These are phyloP conservation scores for Petrolisthes cinctipes DNA, from an alignment of 2,888 invertebrate genomes.

Conservation along the genomic window DNA sequence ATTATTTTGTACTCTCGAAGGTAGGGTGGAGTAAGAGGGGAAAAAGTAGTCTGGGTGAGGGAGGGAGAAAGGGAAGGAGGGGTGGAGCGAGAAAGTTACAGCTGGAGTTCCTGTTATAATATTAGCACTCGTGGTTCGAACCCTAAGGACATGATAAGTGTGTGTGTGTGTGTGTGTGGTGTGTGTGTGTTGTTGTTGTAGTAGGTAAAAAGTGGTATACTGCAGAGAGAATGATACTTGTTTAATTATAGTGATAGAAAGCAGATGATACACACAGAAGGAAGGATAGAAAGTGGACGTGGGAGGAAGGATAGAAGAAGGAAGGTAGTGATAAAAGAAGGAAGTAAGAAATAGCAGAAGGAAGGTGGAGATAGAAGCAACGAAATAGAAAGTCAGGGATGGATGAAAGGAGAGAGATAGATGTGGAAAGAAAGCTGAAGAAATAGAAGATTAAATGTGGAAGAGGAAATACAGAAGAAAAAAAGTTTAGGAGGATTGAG, in stretches of 20 bases:
- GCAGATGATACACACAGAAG: background rate
- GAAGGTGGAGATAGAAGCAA: background rate
- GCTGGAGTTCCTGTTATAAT: no score
- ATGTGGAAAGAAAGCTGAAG: background rate
- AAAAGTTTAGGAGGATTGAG: background rate
- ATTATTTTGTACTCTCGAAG: no score
- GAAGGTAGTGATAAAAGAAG: background rate
- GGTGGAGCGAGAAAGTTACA: background rate
- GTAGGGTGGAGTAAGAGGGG: background rate
- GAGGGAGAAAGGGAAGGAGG: background rate
- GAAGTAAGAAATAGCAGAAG: background rate
- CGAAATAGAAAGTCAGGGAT: background rate
- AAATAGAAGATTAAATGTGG: background rate
- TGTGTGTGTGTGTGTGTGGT: background rate
- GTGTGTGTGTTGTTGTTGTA: no score
- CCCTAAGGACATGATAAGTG: no score
- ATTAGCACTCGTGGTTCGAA: no score
- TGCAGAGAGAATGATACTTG: no score
- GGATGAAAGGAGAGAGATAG: background rate
- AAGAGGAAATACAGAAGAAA: background rate
- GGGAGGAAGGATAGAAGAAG: background rate
- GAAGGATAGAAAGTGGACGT: background rate
- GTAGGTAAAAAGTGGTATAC: no score
- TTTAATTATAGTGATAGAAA: background rate
- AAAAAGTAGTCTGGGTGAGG: background rate